A percentile compares a stretch with the other conserved stretches of the same genome.
These are phyloP conservation scores for Fratercula arctica DNA, from an alignment of 2,797 vertebrate genomes.

Conservation along the genomic window DNA sequence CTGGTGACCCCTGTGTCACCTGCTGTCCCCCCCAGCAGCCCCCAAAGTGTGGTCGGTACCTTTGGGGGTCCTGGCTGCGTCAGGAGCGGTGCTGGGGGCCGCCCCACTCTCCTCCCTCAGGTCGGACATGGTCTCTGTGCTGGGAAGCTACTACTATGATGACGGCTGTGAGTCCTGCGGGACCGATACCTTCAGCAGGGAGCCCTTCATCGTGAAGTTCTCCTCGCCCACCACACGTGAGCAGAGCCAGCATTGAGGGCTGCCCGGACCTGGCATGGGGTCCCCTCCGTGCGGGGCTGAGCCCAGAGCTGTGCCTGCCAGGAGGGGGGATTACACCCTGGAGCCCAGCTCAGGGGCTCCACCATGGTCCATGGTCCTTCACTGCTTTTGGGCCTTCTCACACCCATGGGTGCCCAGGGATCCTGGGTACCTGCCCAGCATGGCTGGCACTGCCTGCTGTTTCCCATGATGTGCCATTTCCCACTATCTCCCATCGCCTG, in stretches of 20 bases:
- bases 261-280: accelerated
- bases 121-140: conserved; percentile 75
- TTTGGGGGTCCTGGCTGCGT: not conserved
- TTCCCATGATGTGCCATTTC: not conserved
- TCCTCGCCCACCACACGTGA: conserved; percentile 75
- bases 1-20: accelerated
- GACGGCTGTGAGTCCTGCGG: conserved; percentile 77
- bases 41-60: not conserved
- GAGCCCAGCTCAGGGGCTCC: not conserved
- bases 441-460: not conserved
- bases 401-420: not conserved
- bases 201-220: conserved; percentile 88
- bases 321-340: not conserved
- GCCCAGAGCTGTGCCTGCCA: not conserved
- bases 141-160: conserved; percentile 82
- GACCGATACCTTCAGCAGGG: conserved; percentile 83
- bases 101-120: conserved; percentile 60
- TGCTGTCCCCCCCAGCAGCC: not conserved
- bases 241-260: accelerated
- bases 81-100: not conserved
- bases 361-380: not conserved
- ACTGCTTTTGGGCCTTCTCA: not conserved
- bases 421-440: not conserved
- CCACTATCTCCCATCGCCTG: not conserved
- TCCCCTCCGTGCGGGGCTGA: accelerated